phyloP scores from a whole-genome alignment of 2,113 vertebrate species.

The Mormoops blainvillei region DNA sequence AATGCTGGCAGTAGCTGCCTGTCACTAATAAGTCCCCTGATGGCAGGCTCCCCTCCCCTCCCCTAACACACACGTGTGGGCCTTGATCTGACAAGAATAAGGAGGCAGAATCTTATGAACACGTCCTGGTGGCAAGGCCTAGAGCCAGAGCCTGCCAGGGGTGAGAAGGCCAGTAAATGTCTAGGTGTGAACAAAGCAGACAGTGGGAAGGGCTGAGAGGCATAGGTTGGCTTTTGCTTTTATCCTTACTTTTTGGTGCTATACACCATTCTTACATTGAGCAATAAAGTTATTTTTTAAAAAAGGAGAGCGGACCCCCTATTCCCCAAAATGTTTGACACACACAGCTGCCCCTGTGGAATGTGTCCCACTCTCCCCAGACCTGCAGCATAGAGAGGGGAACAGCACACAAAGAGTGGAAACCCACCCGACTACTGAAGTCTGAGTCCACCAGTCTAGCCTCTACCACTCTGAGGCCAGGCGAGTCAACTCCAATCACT shows the following conservation, averaged over 20 bases:
- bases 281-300: background rate
- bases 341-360: background rate
- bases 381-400: too few species aligned
- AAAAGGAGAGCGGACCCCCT: background rate
- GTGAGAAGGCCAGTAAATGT: background rate
- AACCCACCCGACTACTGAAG: background rate
- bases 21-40: background rate
- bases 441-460: background rate
- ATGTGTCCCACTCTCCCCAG: too few species aligned
- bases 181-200: background rate
- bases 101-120: background rate
- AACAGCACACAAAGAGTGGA: background rate
- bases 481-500: constrained; percentile 15
- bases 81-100: background rate
- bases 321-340: background rate
- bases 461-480: background rate
- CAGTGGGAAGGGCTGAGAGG: background rate
- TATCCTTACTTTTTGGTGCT: background rate
- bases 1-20: background rate
- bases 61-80: accelerated
- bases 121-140: background rate
- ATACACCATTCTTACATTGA: background rate
- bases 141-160: background rate
- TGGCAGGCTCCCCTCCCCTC: background rate
- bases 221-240: background rate